Percentiles rank a stretch among this genome's conserved stretches.
Conservation (phyloP, 2,888 invertebrate species). For the Geotrupes spiniger region DNA sequence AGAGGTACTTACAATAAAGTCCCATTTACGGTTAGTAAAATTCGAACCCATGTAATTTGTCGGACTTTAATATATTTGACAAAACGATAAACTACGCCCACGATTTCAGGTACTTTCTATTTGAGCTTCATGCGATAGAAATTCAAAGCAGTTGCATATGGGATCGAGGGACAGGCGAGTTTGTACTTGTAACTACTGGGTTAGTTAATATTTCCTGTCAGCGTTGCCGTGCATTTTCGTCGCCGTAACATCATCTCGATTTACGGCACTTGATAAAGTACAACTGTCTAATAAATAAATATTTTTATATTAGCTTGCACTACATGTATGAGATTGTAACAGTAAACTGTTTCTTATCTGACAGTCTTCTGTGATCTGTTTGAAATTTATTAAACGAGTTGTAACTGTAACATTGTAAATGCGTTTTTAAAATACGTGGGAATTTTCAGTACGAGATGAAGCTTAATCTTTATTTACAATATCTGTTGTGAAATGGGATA, state of each 20-base stretch:
- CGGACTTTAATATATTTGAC: constrained; percentile 28
- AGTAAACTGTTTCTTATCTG: constrained; percentile 21
- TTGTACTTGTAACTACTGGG: not conserved
- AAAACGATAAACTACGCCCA: constrained; percentile 32
- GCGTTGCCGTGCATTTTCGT: not conserved
- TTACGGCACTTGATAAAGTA: constrained; percentile 16
- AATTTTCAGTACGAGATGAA: no score
- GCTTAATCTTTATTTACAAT: no score
- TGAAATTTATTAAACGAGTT: constrained; percentile 4
- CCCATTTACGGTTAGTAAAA: constrained; percentile 28
- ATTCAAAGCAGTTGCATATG: not conserved
- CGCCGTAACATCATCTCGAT: constrained; percentile 2
- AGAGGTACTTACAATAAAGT: constrained; percentile 19
- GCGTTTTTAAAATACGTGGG: no score
- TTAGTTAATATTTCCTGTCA: constrained; percentile 3
- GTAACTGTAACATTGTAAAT: no score
- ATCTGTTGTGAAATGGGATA: no score
- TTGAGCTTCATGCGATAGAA: constrained; percentile 4
- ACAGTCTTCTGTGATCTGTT: constrained; percentile 6
- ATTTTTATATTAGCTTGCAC: constrained; percentile 18
- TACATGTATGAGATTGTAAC: constrained; percentile 12
- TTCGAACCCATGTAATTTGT: constrained; percentile 32
- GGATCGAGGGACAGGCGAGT: not conserved
- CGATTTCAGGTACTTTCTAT: constrained; percentile 23
- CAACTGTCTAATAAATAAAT: constrained; percentile 14